Evolutionary conservation across 2,113 vertebrate species (phyloP), one percentile per base, ranked within the genome.

Genomic region (Galbula dea): DNA sequence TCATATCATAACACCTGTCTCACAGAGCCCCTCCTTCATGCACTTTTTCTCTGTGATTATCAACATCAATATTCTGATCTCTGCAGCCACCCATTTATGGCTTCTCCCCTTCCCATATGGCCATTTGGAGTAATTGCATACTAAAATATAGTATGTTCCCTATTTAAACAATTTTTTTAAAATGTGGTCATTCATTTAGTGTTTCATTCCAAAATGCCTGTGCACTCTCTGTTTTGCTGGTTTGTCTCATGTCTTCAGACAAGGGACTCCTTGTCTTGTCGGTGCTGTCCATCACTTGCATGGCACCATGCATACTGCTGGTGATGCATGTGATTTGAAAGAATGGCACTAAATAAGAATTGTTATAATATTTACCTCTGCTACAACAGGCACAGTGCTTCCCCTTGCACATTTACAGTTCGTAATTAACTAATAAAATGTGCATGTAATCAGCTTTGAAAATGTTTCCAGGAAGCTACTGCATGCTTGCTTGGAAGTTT

Each of bases 291-390:
- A 4, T 48, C 43, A 32, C 57, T 78, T 57, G 11, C 32, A 22
- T 45, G 37, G 66, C 49, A 62, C 7, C 8, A 6, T 32, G 18
- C 12, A n/a, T 0, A 0, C 19, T 77, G 15, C 19, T 1, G 1
- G 12, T 20, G 37, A 62, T 29, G 54, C 9, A 21, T 3, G 30
- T 21, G 19, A 26, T 92, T 58, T 80, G 48, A 22, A 62, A 92
- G 43, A 43, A 34, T 74, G 80, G 3, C 45, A 37, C n/a, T 73
- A 51, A 46, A 18, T 66, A 39, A 74, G 23, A 80, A 80, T 10
- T 55, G 24, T 49, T 32, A 4, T 82, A 82, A 48, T 26, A 45
- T 76, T 92, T 75, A 9, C 11, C 19, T 63, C 27, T 30, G 4
- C 51, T 79, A 20, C 13, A 29, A 30, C 24, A 77, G 61, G 23